Conservation (phyloP, 1,140 invertebrate genomes). For the Andricus grossulariae region DNA sequence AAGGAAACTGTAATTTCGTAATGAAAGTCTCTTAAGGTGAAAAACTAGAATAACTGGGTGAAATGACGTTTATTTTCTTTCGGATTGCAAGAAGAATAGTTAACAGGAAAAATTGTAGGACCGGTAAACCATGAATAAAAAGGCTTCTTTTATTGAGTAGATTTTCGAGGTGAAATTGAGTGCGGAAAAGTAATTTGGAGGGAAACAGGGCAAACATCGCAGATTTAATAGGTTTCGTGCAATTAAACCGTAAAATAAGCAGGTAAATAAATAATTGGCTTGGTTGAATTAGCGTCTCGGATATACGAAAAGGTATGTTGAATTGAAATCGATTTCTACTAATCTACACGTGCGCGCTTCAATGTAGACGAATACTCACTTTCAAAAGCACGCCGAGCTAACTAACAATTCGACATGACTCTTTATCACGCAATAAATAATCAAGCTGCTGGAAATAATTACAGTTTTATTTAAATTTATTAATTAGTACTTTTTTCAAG, state of each 20-base stretch:
- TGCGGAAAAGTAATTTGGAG: not conserved
- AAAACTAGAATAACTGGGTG: not conserved
- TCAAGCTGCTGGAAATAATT: not conserved
- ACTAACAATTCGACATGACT: not conserved
- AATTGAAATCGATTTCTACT: constrained; percentile 36
- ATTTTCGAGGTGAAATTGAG: constrained; percentile 1
- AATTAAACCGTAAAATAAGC: constrained; percentile 12
- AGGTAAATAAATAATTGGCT: constrained; percentile 40
- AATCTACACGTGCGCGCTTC: constrained; percentile 21
- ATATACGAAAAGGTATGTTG: constrained; percentile 31
- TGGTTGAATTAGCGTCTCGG: constrained; percentile 1
- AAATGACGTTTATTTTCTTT: not conserved
- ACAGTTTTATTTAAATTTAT: not conserved
- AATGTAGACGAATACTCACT: constrained; percentile 37
- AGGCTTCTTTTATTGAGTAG: not conserved
- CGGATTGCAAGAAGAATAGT: not conserved
- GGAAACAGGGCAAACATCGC: not conserved
- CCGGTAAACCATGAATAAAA: not conserved
- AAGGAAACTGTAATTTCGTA: not conserved
- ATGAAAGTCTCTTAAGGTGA: not conserved
- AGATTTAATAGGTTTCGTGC: not conserved
- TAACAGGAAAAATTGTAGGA: too few species aligned
- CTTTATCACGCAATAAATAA: not conserved
- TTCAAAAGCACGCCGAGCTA: not conserved
- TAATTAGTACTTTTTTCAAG: constrained; percentile 27